A percentile compares a stretch with the other conserved stretches of the same genome.
Evolutionary conservation across 2,888 invertebrate species (phyloP).

Genomic region (Drosophila limbata): DNA sequence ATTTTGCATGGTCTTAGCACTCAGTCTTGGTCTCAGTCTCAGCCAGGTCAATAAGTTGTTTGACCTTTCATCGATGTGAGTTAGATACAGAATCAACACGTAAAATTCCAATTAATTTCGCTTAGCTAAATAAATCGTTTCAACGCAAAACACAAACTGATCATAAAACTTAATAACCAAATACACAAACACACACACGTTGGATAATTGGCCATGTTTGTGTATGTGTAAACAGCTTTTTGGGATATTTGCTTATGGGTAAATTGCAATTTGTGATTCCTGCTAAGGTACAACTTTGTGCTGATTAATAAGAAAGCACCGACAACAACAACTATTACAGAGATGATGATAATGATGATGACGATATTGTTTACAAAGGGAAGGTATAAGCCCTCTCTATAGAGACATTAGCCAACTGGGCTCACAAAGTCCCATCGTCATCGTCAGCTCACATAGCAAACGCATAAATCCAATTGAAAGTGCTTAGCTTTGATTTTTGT

Average conservation of each 20-base stretch:
- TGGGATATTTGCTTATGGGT: conserved; percentile 79
- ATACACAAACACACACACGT: conserved; percentile 24
- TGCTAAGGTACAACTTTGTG: conserved; percentile 55
- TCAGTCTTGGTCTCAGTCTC: too few relatives aligned
- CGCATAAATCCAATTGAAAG: conserved; percentile 82
- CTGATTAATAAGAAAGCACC: conserved; percentile 77
- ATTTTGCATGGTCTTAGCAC: conserved; percentile 5
- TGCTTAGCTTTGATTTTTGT: conserved; percentile 81
- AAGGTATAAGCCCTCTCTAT: conserved; percentile 27
- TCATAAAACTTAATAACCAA: conserved; percentile 80
- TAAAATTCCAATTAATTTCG: conserved; percentile 82
- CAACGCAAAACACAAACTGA: conserved; percentile 81
- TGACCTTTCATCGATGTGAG: conserved; percentile 26
- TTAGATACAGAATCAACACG: conserved; percentile 75
- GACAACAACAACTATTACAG: conserved; percentile 37
- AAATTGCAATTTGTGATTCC: conserved; percentile 72
- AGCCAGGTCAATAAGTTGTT: conserved; percentile 4
- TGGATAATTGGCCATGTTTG: conserved; percentile 66
- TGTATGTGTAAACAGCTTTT: conserved; percentile 72
- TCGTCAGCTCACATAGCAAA: conserved; percentile 69
- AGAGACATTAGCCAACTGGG: conserved; percentile 72
- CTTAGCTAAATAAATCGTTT: conserved; percentile 82
- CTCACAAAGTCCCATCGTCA: conserved; percentile 14
- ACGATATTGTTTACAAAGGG: conserved; percentile 11
- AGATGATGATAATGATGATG: conserved; percentile 3